Percentiles rank a stretch among this genome's conserved stretches.
Conservation (phyloP, 1,140 invertebrate genomes). For the Drosophila punjabiensis region DNA sequence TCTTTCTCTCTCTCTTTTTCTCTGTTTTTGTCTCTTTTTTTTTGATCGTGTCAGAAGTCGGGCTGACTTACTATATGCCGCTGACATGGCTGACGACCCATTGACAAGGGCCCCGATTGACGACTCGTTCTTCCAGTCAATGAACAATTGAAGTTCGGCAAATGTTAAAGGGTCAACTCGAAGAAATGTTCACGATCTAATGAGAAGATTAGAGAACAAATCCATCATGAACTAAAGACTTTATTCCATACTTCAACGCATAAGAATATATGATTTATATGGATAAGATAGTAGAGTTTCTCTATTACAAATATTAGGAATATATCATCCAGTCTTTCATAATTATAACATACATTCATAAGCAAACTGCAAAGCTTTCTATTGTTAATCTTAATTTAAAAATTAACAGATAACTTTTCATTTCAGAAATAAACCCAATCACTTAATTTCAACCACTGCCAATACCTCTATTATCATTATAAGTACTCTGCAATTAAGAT, state of each 20-base stretch:
- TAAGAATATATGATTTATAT: neutral
- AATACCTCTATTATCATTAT: conserved; percentile 4
- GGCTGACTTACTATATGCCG: conserved; percentile 29
- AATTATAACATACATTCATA: neutral
- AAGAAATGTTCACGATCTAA: conserved; percentile 3
- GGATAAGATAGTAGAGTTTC: no score
- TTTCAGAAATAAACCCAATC: neutral
- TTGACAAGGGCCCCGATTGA: conserved; percentile 52
- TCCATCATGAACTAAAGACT: neutral
- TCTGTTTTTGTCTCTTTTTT: neutral
- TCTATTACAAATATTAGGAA: neutral
- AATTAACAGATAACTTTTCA: neutral
- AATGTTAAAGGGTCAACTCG: conserved; percentile 23
- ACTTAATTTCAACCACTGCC: neutral
- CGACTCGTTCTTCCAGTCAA: conserved; percentile 24
- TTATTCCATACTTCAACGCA: neutral
- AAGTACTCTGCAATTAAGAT: conserved; percentile 10
- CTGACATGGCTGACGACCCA: conserved; percentile 55
- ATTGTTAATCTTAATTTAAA: neutral
- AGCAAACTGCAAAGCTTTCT: neutral
- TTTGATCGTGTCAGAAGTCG: conserved; percentile 55
- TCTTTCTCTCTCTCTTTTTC: neutral
- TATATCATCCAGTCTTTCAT: neutral
- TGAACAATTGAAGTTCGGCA: conserved; percentile 28
- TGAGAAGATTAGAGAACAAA: conserved; percentile 11